Conservation (phyloP, 2,113 vertebrate genomes). For the Gambusia holbrooki region DNA sequence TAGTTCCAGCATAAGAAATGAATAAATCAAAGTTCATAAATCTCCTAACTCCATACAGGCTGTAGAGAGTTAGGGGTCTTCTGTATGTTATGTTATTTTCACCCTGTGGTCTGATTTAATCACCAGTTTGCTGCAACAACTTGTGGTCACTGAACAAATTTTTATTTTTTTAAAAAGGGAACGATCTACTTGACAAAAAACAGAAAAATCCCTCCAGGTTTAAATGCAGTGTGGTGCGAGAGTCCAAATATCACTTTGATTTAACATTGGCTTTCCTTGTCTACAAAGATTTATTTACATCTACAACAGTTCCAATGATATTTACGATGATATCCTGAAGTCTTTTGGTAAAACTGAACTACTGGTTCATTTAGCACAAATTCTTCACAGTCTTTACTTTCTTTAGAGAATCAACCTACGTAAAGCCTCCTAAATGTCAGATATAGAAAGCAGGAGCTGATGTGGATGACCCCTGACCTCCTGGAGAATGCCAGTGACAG, state of each 20-base stretch:
- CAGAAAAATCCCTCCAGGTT: not conserved
- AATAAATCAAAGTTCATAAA: too few species aligned
- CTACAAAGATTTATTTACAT: too few species aligned
- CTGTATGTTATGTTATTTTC: too few species aligned
- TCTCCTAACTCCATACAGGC: too few species aligned
- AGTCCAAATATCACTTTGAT: not conserved
- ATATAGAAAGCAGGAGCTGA: not conserved
- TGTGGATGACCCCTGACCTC: not conserved
- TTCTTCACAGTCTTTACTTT: not conserved
- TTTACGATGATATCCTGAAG: not conserved
- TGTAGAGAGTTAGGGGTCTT: too few species aligned
- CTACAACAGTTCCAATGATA: not conserved
- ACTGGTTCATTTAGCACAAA: not conserved
- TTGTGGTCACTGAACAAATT: too few species aligned
- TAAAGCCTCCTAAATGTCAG: not conserved
- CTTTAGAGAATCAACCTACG: not conserved
- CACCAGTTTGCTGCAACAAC: too few species aligned
- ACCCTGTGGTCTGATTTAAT: too few species aligned
- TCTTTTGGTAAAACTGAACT: not conserved
- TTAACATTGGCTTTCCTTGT: not conserved
- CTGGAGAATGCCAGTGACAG: conserved; percentile 7
- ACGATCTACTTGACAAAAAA: not conserved
- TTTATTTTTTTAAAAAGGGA: too few species aligned
- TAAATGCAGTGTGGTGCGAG: not conserved
- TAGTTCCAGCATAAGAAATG: too few species aligned